phyloP scores from a whole-genome alignment of 2,113 vertebrate species.

The Lucifuga dentata region DNA sequence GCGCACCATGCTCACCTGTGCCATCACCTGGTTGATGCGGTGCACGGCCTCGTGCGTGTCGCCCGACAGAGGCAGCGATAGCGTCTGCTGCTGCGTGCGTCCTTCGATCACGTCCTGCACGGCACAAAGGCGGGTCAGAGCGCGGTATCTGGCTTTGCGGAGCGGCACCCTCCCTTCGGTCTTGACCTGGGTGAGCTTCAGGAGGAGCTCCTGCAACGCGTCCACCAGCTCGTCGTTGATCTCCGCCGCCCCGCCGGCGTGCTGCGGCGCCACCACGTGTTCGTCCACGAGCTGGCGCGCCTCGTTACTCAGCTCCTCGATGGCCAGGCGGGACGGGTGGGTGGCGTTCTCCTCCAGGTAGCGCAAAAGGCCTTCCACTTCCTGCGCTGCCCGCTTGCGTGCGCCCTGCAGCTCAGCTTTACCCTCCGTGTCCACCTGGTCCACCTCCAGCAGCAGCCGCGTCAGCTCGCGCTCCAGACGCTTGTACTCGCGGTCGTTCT shows the following conservation, averaged over 20 bases:
- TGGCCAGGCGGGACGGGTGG: slow-evolving; percentile 90
- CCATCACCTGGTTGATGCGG: slow-evolving; percentile 94
- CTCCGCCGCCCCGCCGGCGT: slow-evolving; percentile 78
- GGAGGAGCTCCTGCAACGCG: slow-evolving; percentile 89
- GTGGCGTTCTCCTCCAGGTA: slow-evolving; percentile 93
- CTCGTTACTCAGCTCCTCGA: slow-evolving; percentile 89
- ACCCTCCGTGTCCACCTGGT: slow-evolving; percentile 94
- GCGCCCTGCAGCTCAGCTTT: slow-evolving; percentile 90
- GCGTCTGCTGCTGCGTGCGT: slow-evolving; percentile 85
- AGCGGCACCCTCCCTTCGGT: slow-evolving; percentile 91
- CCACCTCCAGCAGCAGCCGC: slow-evolving; percentile 92
- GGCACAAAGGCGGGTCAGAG: slow-evolving; percentile 90
- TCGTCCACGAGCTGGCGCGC: slow-evolving; percentile 88
- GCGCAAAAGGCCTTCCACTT: slow-evolving; percentile 91
- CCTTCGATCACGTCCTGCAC: slow-evolving; percentile 94
- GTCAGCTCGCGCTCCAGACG: slow-evolving; percentile 90
- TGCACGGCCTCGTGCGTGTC: slow-evolving; percentile 90
- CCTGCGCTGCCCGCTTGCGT: slow-evolving; percentile 90
- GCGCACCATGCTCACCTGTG: slow-evolving; percentile 91
- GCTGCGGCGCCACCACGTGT: slow-evolving; percentile 86
- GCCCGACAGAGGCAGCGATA: slow-evolving; percentile 91
- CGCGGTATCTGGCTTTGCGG: slow-evolving; percentile 92
- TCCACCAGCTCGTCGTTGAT: slow-evolving; percentile 92
- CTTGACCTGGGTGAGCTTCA: slow-evolving; percentile 94
- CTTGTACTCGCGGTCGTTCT: slow-evolving; percentile 91